phyloP scores from a whole-genome alignment of 2,113 vertebrate species.

The Cyrtonyx montezumae region DNA sequence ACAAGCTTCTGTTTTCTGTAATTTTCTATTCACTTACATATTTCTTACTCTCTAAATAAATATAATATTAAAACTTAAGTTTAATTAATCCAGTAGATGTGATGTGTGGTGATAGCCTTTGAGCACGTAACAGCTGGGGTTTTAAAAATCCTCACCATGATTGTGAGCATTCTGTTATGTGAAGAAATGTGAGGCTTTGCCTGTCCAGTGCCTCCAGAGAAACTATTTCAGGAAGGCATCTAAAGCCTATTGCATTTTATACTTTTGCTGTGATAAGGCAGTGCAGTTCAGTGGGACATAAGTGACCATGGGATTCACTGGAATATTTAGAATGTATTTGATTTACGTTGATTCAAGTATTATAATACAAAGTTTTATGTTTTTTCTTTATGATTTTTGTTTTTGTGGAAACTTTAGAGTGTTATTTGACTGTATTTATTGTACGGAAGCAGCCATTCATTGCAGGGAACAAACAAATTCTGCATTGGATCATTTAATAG shows the following conservation, averaged over 20 bases:
- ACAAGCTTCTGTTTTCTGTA: not conserved
- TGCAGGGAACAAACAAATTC: not conserved
- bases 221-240: not conserved
- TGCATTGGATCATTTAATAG: not conserved
- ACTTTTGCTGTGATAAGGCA: not conserved
- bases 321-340: not conserved
- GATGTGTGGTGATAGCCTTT: not conserved
- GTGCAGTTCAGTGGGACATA: accelerated
- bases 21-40: not conserved
- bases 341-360: accelerated
- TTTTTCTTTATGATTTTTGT: not conserved
- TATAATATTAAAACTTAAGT: not conserved
- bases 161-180: not conserved
- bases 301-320: not conserved
- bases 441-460: not conserved
- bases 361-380: not conserved
- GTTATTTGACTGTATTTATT: not conserved
- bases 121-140: not conserved
- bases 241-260: not conserved
- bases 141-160: not conserved
- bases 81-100: not conserved
- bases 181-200: not conserved
- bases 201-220: accelerated
- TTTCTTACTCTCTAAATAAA: not conserved
- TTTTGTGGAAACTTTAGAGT: not conserved